phyloP scores from a whole-genome alignment of 2,888 invertebrate genomes.

The Melipona bicolor region DNA sequence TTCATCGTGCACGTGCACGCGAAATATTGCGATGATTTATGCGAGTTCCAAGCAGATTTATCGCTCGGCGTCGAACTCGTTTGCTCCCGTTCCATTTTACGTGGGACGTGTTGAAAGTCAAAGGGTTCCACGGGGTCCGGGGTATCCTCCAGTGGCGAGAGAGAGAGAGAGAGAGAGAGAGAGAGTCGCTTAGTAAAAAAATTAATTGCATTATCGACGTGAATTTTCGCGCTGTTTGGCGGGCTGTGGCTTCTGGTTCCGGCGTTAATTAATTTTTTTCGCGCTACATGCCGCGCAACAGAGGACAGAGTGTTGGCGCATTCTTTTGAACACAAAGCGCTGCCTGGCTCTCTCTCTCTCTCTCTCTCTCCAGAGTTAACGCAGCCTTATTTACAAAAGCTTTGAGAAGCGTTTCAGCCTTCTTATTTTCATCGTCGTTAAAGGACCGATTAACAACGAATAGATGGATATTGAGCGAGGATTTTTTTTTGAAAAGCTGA shows the following conservation, averaged over 20 bases:
- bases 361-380: slow-evolving; percentile 23
- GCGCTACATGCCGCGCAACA: neutral
- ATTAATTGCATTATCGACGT: slow-evolving; percentile 51
- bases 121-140: slow-evolving; percentile 17
- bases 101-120: slow-evolving; percentile 35
- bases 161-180: neutral
- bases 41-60: slow-evolving; percentile 39
- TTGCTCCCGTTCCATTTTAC: slow-evolving; percentile 15
- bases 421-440: neutral
- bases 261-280: slow-evolving; percentile 54
- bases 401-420: neutral
- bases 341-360: neutral
- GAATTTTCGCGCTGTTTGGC: slow-evolving; percentile 43
- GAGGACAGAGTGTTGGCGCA: neutral
- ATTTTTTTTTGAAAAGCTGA: neutral
- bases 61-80: slow-evolving; percentile 25
- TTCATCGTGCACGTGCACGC: slow-evolving; percentile 31
- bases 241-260: slow-evolving; percentile 12
- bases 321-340: slow-evolving; percentile 44
- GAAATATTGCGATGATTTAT: slow-evolving; percentile 49
- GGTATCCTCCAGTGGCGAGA: neutral
- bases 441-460: neutral
- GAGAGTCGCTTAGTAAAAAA: slow-evolving; percentile 32
- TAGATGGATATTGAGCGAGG: neutral
- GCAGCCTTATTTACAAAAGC: slow-evolving; percentile 31